Evolutionary conservation across 2,113 vertebrate species (phyloP).

Genomic region (Proterorhinus semilunaris): DNA sequence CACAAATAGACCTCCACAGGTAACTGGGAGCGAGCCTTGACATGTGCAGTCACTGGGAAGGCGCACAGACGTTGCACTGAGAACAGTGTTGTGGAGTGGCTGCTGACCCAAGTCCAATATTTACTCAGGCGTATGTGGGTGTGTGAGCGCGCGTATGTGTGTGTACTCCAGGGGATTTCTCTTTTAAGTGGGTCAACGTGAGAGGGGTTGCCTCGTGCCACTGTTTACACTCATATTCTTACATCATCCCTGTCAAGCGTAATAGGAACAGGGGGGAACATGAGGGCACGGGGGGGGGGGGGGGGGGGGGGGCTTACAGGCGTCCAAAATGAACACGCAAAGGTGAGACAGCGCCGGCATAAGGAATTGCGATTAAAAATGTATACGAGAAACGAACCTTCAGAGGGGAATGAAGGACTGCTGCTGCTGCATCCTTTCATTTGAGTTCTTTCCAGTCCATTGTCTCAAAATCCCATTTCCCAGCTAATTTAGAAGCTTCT

Average conservation of each 20-base stretch:
- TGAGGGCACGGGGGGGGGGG: background rate
- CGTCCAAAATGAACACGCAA: slow-evolving; percentile 18
- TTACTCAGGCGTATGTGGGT: slow-evolving; percentile 62
- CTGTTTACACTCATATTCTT: slow-evolving; percentile 68
- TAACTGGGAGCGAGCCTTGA: slow-evolving; percentile 29
- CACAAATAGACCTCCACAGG: slow-evolving; percentile 40
- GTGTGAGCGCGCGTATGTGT: slow-evolving; percentile 27
- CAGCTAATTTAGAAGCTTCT: slow-evolving; percentile 76
- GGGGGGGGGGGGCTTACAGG: background rate
- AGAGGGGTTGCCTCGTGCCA: slow-evolving; percentile 60
- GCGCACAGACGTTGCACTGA: slow-evolving; percentile 31
- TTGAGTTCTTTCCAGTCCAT: slow-evolving; percentile 69
- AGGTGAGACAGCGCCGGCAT: background rate
- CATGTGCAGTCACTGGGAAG: background rate
- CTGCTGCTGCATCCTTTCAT: slow-evolving; percentile 70
- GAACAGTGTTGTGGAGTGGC: slow-evolving; percentile 40
- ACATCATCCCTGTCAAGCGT: slow-evolving; percentile 63
- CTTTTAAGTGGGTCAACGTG: slow-evolving; percentile 67
- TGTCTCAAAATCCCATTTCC: slow-evolving; percentile 78
- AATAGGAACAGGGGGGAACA: slow-evolving; percentile 30
- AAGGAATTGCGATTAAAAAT: background rate
- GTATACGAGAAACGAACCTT: slow-evolving; percentile 40
- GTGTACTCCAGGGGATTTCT: slow-evolving; percentile 55
- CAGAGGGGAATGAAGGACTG: slow-evolving; percentile 64
- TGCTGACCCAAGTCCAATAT: slow-evolving; percentile 66